These are phyloP conservation scores for Petrocephalus zakoni DNA, from an alignment of 2,113 vertebrate species.

Conservation along the genomic window DNA sequence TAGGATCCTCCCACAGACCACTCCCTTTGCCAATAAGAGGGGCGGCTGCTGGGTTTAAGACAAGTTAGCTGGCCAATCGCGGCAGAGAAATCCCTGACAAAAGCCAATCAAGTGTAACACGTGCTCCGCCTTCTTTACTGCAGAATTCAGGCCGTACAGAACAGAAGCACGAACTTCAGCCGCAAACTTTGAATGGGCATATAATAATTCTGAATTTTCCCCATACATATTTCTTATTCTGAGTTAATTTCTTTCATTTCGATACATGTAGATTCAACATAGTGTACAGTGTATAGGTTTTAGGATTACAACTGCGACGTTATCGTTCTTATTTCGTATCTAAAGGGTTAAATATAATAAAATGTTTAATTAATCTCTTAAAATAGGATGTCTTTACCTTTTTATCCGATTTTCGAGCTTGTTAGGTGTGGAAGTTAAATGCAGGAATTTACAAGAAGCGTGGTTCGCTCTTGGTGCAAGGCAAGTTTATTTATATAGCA, in stretches of 20 bases:
- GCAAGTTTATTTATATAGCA: too few species aligned
- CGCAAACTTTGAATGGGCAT: slow-evolving; percentile 51
- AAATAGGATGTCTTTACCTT: background rate
- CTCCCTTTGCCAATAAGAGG: slow-evolving; percentile 42
- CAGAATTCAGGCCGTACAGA: slow-evolving; percentile 59
- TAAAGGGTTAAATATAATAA: background rate
- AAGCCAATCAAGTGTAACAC: slow-evolving; percentile 46
- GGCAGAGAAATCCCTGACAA: background rate
- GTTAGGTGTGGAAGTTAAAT: background rate
- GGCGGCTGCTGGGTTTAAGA: slow-evolving; percentile 34
- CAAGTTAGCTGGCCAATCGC: slow-evolving; percentile 39
- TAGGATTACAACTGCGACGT: background rate
- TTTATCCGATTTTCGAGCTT: background rate
- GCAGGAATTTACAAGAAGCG: background rate
- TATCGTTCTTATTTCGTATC: background rate
- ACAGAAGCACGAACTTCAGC: slow-evolving; percentile 40
- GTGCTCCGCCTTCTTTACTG: slow-evolving; percentile 67
- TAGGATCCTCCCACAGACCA: slow-evolving; percentile 32
- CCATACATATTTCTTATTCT: background rate
- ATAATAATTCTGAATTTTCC: slow-evolving; percentile 20
- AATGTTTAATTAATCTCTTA: background rate
- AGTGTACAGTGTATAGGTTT: background rate
- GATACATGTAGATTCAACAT: background rate
- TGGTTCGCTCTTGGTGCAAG: background rate
- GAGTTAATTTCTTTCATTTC: background rate